Evolutionary conservation across 1,140 invertebrate genomes (phyloP).

Genomic region (Drosophila sp.): DNA sequence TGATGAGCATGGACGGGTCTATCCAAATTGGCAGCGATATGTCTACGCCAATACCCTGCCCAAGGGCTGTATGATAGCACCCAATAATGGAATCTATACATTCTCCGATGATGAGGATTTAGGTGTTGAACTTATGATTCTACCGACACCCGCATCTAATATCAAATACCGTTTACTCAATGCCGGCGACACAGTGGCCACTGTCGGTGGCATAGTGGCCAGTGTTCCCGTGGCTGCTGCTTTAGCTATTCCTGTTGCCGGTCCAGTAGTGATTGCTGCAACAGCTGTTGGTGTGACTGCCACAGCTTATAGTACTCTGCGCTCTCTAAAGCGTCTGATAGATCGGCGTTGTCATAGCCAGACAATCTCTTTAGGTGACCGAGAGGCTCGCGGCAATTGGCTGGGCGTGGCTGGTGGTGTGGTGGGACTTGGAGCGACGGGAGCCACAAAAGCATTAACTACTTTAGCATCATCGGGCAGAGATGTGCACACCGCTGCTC

Average conservation of each 20-base stretch:
- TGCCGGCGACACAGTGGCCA: constrained; percentile 51
- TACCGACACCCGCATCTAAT: constrained; percentile 40
- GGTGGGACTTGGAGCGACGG: constrained; percentile 60
- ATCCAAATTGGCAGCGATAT: constrained; percentile 67
- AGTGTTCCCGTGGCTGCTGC: constrained; percentile 59
- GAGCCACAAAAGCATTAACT: constrained; percentile 56
- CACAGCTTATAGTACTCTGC: constrained; percentile 56
- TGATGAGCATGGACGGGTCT: constrained; percentile 70
- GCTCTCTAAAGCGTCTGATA: constrained; percentile 48
- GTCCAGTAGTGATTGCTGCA: constrained; percentile 54
- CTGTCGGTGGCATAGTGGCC: constrained; percentile 60
- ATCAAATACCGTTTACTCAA: constrained; percentile 42
- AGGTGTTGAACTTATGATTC: constrained; percentile 41
- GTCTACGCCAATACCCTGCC: constrained; percentile 63
- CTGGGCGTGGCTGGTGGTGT: constrained; percentile 71
- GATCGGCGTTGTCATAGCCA: constrained; percentile 67
- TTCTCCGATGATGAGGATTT: constrained; percentile 42
- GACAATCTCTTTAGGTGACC: constrained; percentile 47
- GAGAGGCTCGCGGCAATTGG: constrained; percentile 71
- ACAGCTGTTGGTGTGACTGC: constrained; percentile 53
- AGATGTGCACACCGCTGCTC: constrained; percentile 37
- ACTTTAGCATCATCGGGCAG: constrained; percentile 36
- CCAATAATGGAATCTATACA: constrained; percentile 60
- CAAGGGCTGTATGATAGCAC: constrained; percentile 68
- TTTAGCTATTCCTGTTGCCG: constrained; percentile 56